Base-by-base conservation (phyloP, 2,888 invertebrate species). In the Eucera pruinosa region DNA sequence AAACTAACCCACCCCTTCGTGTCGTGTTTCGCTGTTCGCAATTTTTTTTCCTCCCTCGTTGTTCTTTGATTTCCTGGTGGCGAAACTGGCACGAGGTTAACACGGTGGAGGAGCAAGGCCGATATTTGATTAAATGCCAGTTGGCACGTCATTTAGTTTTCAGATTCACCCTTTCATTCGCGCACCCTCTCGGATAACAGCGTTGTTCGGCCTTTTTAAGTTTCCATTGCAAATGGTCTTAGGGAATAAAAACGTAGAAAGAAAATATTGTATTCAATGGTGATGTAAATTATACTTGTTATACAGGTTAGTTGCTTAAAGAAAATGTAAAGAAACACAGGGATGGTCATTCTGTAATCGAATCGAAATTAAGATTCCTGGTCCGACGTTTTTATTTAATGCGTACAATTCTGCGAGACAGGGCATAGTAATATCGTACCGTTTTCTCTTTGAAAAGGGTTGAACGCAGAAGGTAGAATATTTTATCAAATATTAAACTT, bases 121-220 rank as follows among this genome's bases (percentile, higher is more conserved):
- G 64, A 61, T 55, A 57, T 80, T 82, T 80, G 84, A 82, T 78
- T 77, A 84, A 80, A 73, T 69, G 68, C 47, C 48, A 25, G 45
- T 62, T 50, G 62, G 39, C 80, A 75, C 65, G 70, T 54, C 71
- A 69, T 84, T 64, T 70, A 75, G 72, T 83, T 83, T 58, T 30
- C 43, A 30, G 20, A 58, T 23, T 0, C 1, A 13, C 23, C 18
- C 23, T 36, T 62, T 55, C 47, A 33, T 66, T 72, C 61, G 23
- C 9, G 18, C 23, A 41, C 20, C 23, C 36, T 45, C 11, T 20
- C 11, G 7, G 9, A n/a, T 2, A 15, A 43, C 13, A 41, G n/a
- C n/a, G 33, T 66, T 25, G 30, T n/a, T 50, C 23, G 18, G 13
- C 9, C n/a, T 27, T 25, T 2, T 9, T 13, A 3, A 13, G 23